A percentile compares a stretch with the other conserved stretches of the same genome.
Evolutionary conservation across 2,113 vertebrate genomes (phyloP).

Genomic region (Pseudonaja textilis): DNA sequence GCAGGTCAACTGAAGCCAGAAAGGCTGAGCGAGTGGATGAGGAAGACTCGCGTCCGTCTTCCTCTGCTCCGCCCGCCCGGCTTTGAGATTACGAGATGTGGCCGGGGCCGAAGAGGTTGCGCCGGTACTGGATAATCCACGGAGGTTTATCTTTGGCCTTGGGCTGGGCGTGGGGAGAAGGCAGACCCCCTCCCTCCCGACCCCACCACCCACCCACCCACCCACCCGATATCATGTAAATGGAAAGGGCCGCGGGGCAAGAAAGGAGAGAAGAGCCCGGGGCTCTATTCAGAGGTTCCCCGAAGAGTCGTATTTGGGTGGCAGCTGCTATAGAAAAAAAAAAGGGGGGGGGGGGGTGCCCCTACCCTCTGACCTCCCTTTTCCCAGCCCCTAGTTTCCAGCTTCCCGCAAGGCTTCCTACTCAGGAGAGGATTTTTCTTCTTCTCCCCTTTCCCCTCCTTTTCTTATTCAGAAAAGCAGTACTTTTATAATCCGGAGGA

Average conservation of each 20-base stretch:
- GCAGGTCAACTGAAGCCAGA: neutral
- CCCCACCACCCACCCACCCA: accelerated
- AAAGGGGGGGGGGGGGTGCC: neutral
- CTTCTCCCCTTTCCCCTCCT: neutral
- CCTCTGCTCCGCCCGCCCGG: no score
- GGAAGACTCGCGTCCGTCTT: neutral
- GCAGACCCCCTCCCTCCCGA: no score
- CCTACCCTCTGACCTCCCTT: slow-evolving; percentile 62
- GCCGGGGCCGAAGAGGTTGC: neutral
- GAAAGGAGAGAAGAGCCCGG: neutral
- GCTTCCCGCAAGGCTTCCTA: neutral
- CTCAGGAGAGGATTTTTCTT: slow-evolving; percentile 13
- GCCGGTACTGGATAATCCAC: no score
- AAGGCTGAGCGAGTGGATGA: neutral
- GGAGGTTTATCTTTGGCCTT: slow-evolving; percentile 1
- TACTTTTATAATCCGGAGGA: neutral
- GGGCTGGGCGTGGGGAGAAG: neutral
- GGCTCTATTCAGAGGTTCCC: slow-evolving; percentile 37
- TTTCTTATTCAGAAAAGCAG: neutral
- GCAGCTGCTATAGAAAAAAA: slow-evolving; percentile 62
- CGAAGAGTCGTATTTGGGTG: slow-evolving; percentile 49
- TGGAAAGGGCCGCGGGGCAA: slow-evolving; percentile 3
- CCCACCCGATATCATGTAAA: neutral
- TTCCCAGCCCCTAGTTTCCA: slow-evolving; percentile 24
- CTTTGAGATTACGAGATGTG: neutral